Evolutionary conservation across 2,888 invertebrate species (phyloP).

Genomic region (Siphlonurus alternatus): DNA sequence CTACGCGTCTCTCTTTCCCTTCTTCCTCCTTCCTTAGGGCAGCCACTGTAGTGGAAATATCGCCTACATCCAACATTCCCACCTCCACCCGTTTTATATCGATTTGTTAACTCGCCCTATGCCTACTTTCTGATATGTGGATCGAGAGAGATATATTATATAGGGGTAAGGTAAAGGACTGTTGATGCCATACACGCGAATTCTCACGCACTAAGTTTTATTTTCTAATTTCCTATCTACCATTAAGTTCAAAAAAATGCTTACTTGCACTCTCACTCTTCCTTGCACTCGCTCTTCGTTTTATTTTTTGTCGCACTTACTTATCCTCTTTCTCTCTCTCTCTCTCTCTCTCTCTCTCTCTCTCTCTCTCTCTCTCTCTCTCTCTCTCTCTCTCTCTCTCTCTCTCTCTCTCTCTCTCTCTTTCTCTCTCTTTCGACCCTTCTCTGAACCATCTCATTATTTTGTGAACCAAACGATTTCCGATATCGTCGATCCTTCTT

Average conservation of each 20-base stretch:
- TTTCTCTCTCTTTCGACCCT: background rate
- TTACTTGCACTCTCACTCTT: background rate
- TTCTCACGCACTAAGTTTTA: background rate
- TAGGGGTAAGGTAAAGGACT: background rate
- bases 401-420: background rate
- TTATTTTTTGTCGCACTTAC: too few species aligned
- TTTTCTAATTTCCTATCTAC: background rate
- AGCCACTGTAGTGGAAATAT: background rate
- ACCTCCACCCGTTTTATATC: background rate
- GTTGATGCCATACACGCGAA: background rate
- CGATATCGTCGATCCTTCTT: background rate
- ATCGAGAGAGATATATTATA: background rate
- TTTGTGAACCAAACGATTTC: background rate
- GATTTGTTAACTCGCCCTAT: background rate
- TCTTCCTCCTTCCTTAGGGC: background rate
- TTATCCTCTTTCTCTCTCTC: background rate
- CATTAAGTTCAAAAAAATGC: background rate
- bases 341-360: background rate
- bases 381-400: background rate
- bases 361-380: background rate
- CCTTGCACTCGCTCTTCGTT: background rate
- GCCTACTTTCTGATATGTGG: background rate
- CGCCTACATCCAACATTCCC: background rate
- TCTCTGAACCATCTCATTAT: background rate
- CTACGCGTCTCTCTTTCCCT: background rate